Conservation (phyloP, 2,113 vertebrate species). For the Nestor notabilis region DNA sequence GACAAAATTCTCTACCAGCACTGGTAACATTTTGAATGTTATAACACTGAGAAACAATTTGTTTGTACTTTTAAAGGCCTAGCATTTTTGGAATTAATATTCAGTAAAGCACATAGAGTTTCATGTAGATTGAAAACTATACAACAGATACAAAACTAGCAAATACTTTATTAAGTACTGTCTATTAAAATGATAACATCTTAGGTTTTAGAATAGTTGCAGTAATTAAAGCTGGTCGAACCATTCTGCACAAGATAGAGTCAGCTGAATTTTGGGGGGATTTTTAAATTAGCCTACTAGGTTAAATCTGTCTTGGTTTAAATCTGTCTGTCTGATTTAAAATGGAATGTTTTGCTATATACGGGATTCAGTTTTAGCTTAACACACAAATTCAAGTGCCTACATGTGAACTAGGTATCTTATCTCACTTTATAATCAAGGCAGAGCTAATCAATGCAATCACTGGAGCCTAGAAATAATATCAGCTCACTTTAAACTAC, state of each 20-base stretch:
- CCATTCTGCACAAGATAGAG: neutral
- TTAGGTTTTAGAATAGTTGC: neutral
- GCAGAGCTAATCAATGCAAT: neutral
- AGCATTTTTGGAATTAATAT: neutral
- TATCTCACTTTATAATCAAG: neutral
- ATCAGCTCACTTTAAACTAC: neutral
- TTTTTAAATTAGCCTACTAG: neutral
- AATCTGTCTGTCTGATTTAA: neutral
- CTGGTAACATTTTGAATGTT: neutral
- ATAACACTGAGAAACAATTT: neutral
- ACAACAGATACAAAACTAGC: neutral
- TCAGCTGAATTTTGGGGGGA: neutral
- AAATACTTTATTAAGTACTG: neutral
- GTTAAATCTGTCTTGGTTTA: neutral
- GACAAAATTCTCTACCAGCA: neutral
- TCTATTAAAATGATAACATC: conserved; percentile 12
- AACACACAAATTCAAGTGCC: neutral
- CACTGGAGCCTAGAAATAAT: neutral
- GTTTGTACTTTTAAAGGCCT: neutral
- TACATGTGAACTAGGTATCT: neutral
- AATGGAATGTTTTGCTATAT: neutral
- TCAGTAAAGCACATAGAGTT: neutral
- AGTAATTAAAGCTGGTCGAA: neutral
- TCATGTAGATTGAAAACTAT: neutral
- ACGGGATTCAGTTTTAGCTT: neutral